Conservation (phyloP, 2,113 vertebrate species). For the Labrus mixtus region DNA sequence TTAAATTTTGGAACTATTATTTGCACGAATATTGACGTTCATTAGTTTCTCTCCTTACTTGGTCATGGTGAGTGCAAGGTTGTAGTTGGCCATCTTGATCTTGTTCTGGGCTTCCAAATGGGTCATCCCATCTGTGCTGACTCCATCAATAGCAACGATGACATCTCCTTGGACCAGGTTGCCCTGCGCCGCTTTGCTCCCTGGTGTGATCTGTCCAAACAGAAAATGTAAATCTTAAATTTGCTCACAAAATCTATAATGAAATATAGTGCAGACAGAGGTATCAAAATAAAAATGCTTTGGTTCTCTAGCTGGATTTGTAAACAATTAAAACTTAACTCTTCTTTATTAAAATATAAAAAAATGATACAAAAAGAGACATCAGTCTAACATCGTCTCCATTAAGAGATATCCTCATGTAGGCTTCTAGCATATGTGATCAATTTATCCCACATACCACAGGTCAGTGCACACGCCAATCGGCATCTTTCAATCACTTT, state of each 20-base stretch:
- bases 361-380: too few relatives aligned
- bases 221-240: background rate
- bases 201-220: conserved; percentile 90
- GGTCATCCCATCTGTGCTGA: conserved; percentile 96
- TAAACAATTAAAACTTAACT: background rate
- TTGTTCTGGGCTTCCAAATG: conserved; percentile 99
- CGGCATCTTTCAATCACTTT: conserved; percentile 6
- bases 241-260: background rate
- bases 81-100: conserved; percentile 96
- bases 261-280: background rate
- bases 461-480: conserved; percentile 32
- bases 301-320: background rate
- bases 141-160: conserved; percentile 96
- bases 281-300: background rate
- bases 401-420: too few relatives aligned
- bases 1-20: too few relatives aligned
- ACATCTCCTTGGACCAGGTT: conserved; percentile 94
- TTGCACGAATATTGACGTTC: too few relatives aligned
- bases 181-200: conserved; percentile 94
- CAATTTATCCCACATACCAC: background rate
- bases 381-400: too few relatives aligned
- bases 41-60: conserved; percentile 82
- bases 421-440: background rate
- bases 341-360: too few relatives aligned
- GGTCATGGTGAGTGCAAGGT: conserved; percentile 93